A percentile compares a stretch with the other conserved stretches of the same genome.
phyloP scores from a whole-genome alignment of 2,797 vertebrate genomes.

The Nyctibius grandis region DNA sequence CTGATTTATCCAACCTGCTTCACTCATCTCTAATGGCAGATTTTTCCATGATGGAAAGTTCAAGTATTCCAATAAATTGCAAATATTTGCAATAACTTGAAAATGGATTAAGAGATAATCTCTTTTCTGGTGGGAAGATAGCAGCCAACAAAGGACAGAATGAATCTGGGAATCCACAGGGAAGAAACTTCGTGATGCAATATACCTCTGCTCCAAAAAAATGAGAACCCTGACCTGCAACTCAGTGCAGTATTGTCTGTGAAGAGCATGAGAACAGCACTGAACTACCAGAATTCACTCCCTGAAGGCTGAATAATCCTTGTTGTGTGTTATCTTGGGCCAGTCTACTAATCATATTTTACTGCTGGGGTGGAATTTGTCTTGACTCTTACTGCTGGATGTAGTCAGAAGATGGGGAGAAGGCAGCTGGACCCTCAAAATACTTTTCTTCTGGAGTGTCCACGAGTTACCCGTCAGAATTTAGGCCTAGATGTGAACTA shows the following conservation, averaged over 20 bases:
- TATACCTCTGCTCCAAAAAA: not conserved
- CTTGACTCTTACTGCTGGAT: not conserved
- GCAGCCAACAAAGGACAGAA: not conserved
- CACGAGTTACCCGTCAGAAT: not conserved
- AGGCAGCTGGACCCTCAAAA: not conserved
- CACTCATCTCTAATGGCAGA: not conserved
- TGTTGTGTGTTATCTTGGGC: accelerated
- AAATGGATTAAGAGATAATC: not conserved
- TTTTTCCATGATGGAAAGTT: not conserved
- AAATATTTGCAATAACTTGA: not conserved
- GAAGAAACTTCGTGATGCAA: not conserved
- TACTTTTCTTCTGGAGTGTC: not conserved
- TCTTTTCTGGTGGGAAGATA: not conserved
- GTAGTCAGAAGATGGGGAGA: not conserved
- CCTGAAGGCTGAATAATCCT: not conserved
- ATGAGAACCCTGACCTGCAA: not conserved
- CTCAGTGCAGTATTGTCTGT: not conserved
- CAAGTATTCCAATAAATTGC: not conserved
- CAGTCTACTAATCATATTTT: not conserved
- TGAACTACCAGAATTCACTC: not conserved
- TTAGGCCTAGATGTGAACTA: not conserved
- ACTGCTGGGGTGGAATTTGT: not conserved
- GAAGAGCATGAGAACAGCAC: not conserved
- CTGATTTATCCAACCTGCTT: not conserved
- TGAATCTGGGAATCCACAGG: not conserved